A percentile compares a stretch with the other conserved stretches of the same genome.
phyloP scores from a whole-genome alignment of 2,888 invertebrate genomes.

The Gandaritis pyraliata region DNA sequence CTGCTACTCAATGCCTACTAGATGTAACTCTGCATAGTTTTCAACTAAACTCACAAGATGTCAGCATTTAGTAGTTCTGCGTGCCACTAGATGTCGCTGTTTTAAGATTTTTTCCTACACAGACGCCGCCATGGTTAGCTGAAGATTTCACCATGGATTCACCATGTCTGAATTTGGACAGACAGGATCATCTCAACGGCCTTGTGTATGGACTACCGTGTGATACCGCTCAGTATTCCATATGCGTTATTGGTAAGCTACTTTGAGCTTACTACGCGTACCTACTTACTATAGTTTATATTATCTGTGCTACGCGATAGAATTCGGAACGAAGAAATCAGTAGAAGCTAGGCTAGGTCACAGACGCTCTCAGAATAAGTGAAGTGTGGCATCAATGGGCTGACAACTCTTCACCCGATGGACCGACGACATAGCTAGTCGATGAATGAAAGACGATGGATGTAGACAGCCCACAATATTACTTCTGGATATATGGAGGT shows the following conservation, averaged over 20 bases:
- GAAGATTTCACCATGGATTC: conserved; percentile 73
- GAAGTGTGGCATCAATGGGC: no score
- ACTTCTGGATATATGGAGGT: no score
- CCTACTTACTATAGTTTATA: no score
- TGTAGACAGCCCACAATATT: no score
- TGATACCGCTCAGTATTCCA: conserved; percentile 77
- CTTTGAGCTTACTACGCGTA: not conserved
- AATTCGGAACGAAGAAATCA: no score
- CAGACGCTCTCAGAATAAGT: no score
- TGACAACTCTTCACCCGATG: no score
- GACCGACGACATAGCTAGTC: no score
- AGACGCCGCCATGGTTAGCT: conserved; percentile 79
- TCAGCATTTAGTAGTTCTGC: not conserved
- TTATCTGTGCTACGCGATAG: no score
- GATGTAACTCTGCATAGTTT: not conserved
- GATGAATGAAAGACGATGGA: no score
- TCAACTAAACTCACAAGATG: not conserved
- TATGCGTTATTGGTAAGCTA: conserved; percentile 74
- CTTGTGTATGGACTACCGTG: conserved; percentile 81
- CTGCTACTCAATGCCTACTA: not conserved
- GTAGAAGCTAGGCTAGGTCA: no score
- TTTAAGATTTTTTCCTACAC: not conserved
- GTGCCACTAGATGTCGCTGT: not conserved
- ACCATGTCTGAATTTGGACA: conserved; percentile 78
- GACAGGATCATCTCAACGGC: conserved; percentile 76